phyloP scores from a whole-genome alignment of 2,113 vertebrate genomes.

The Furnarius figulus region DNA sequence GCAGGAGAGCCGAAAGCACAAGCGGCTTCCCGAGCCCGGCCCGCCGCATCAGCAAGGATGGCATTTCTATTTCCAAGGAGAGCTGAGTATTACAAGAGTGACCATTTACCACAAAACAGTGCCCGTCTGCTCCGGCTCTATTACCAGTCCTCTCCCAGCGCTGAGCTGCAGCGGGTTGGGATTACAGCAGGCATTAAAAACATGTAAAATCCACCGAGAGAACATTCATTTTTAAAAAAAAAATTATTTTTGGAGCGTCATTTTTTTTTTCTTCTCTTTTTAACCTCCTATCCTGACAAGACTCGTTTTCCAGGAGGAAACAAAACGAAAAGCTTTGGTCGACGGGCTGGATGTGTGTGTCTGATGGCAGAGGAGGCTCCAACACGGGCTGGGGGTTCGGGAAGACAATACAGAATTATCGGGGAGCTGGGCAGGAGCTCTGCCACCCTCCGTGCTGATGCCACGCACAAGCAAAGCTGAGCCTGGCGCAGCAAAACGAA shows the following conservation, averaged over 20 bases:
- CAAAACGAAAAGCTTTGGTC: background rate
- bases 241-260: background rate
- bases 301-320: background rate
- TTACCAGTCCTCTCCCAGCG: background rate
- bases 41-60: background rate
- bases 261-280: background rate
- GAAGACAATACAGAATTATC: background rate
- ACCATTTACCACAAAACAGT: background rate
- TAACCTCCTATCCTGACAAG: background rate
- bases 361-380: background rate
- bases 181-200: background rate
- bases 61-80: background rate
- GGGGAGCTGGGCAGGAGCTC: background rate
- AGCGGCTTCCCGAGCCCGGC: background rate
- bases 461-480: background rate
- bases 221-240: background rate
- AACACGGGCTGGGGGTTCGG: background rate
- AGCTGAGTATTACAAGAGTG: background rate
- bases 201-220: background rate
- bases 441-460: background rate
- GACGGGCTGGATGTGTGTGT: fast-evolving
- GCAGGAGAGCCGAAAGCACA: background rate
- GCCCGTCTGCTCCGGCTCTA: background rate
- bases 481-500: background rate
- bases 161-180: background rate